Evolutionary conservation across 2,113 vertebrate species (phyloP), one percentile per base, ranked within the genome.

Genomic region (Empidonax alnorum): DNA sequence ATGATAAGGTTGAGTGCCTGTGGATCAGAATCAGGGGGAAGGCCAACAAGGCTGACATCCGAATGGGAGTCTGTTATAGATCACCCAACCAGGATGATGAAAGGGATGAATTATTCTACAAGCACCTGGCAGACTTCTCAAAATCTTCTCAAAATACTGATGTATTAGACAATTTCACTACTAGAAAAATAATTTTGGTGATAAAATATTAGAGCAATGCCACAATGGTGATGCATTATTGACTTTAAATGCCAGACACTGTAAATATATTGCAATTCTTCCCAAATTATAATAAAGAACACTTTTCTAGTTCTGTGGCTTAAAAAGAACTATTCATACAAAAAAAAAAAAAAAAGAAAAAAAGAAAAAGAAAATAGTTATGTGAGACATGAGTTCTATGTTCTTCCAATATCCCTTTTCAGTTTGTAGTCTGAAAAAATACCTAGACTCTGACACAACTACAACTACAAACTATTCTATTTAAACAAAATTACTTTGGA

Each of bases 231-330:
- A 71, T 27, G n/a, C 11, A 49, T 66, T 76, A 58, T 44, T 85
- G 37, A 33, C 3, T 35, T 5, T 84, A 68, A 87, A 79, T 15
- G 16, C 15, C 84, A 55, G 74, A 31, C 52, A 44, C 3, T 35
- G 6, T 82, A 74, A 87, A 77, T 14, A 79, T 3, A 22, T 44
- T 75, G 47, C 27, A 41, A 16, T 62, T 68, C 31, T 84, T 74
- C 69, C 42, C 41, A 87, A 89, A 55, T 73, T 61, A 67, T 79
- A 94, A 86, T 27, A 88, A 80, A 92, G 5, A 22, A 72, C 59
- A 67, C 6, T 10, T 84, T 72, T 49, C 19, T n/a, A 82, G 46
- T 13, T 47, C 14, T 56, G 23, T 47, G 37, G 7, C 21, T 78
- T 84, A 62, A 89, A 79, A 90, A 75, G 3, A 71, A 4, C 6